Conservation (phyloP, 2,113 vertebrate genomes). For the Baryphthengus martii region DNA sequence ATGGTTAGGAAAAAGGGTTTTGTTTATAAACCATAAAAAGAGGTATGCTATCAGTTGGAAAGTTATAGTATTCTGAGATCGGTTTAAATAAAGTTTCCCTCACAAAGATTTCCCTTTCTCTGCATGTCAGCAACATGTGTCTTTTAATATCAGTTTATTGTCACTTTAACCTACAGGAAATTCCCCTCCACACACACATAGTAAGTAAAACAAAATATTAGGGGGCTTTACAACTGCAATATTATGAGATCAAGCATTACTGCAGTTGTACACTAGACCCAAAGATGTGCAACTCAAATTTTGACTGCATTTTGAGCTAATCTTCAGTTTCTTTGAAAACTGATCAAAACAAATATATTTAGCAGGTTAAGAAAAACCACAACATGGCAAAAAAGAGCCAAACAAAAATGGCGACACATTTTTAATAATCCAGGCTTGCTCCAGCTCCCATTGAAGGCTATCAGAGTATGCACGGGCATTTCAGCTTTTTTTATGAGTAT, state of each 20-base stretch:
- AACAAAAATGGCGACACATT: too few relatives aligned
- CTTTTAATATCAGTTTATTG: constrained; percentile 25
- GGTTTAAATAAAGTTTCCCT: constrained; percentile 27
- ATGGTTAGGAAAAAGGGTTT: constrained; percentile 6
- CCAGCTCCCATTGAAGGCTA: neutral
- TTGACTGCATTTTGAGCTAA: neutral
- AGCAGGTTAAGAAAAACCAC: neutral
- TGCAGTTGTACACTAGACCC: neutral
- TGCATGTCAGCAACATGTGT: neutral
- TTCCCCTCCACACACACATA: neutral
- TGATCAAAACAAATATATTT: neutral
- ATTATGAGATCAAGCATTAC: neutral
- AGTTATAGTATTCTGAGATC: neutral
- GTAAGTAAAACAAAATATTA: constrained; percentile 1
- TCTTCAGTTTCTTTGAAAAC: neutral
- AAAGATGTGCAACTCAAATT: neutral
- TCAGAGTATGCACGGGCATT: neutral
- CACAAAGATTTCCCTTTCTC: neutral
- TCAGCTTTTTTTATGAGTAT: neutral
- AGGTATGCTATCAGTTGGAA: constrained; percentile 34
- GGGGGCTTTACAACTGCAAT: neutral
- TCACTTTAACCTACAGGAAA: constrained; percentile 38
- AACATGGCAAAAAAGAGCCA: too few relatives aligned
- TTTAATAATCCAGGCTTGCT: neutral
- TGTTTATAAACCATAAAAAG: constrained; percentile 44